Percentiles rank a stretch among this genome's conserved stretches.
Conservation (phyloP, 2,797 vertebrate genomes). For the Periparus ater region DNA sequence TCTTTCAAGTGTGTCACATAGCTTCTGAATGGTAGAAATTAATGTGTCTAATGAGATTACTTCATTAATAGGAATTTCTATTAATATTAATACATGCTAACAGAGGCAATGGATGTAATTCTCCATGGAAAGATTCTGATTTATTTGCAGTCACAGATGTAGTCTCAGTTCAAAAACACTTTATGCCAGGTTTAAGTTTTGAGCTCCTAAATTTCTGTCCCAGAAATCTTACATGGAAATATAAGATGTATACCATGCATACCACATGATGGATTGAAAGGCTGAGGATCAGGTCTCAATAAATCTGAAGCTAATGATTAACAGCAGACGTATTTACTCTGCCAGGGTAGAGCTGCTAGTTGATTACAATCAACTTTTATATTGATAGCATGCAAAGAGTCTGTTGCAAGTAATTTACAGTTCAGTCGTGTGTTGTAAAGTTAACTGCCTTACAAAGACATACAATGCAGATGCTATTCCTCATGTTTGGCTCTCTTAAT, state of each 20-base stretch:
- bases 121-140: not conserved
- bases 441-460: not conserved
- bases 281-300: not conserved
- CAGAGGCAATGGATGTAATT: not conserved
- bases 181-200: not conserved
- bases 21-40: not conserved
- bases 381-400: not conserved
- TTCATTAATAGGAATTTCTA: constrained; percentile 14
- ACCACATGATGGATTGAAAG: not conserved
- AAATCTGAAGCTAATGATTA: constrained; percentile 46
- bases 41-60: constrained; percentile 3
- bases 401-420: not conserved
- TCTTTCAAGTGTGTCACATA: constrained; percentile 18
- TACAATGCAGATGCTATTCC: not conserved
- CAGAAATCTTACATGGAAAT: not conserved
- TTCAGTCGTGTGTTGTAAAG: not conserved
- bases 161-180: not conserved
- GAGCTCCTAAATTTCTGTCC: not conserved
- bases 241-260: not conserved
- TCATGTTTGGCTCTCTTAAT: not conserved
- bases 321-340: constrained; percentile 24
- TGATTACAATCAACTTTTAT: not conserved
- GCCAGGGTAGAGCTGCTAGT: not conserved
- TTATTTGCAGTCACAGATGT: not conserved
- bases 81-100: not conserved